A percentile compares a stretch with the other conserved stretches of the same genome.
Conservation (phyloP, 2,797 vertebrate genomes). For the Coluber constrictor region DNA sequence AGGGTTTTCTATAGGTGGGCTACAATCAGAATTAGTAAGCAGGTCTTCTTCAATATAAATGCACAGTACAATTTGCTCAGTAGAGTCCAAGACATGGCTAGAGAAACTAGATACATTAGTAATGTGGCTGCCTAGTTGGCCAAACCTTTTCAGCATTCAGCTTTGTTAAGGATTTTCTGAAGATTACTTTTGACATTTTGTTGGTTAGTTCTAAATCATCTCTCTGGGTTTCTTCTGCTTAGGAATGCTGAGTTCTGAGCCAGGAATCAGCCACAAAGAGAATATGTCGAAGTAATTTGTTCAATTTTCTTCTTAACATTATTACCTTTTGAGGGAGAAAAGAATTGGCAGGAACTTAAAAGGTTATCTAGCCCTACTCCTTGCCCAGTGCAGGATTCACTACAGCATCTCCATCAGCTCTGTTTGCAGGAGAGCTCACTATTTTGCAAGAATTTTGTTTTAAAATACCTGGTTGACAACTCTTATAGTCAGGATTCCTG, state of each 20-base stretch:
- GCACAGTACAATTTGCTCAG: neutral
- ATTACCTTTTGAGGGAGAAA: neutral
- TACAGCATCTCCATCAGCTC: neutral
- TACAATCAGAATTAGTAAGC: neutral
- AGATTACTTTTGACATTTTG: neutral
- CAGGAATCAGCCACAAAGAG: neutral
- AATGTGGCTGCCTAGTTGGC: neutral
- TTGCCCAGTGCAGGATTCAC: neutral
- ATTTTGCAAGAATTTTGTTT: neutral
- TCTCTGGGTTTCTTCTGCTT: neutral
- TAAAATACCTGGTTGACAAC: neutral
- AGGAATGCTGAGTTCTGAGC: neutral
- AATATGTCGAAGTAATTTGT: neutral
- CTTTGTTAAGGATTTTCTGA: neutral
- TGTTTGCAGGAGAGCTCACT: neutral
- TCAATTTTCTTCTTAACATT: neutral
- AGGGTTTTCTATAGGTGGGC: neutral
- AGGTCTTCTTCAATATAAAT: neutral
- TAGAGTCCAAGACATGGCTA: neutral
- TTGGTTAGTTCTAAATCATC: neutral
- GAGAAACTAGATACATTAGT: neutral
- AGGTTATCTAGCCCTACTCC: neutral
- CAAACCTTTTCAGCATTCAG: neutral
- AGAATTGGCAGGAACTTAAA: neutral
- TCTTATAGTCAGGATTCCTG: neutral